phyloP scores from a whole-genome alignment of 2,797 vertebrate species.

The Carcharodon carcharias region DNA sequence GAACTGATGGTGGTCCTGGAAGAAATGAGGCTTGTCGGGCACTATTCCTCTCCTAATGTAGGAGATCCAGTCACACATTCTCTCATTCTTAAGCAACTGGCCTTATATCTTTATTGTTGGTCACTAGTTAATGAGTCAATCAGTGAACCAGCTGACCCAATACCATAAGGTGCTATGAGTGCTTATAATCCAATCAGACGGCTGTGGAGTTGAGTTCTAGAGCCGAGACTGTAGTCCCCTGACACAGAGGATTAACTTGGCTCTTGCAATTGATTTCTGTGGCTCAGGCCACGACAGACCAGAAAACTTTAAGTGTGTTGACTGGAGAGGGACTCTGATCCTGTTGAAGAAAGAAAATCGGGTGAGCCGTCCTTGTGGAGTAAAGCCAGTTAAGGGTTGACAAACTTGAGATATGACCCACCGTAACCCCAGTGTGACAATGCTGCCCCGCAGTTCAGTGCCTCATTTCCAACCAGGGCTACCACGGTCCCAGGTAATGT shows the following conservation, averaged over 20 bases:
- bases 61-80: neutral
- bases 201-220: neutral
- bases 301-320: neutral
- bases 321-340: neutral
- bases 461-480: slow-evolving; percentile 40
- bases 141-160: neutral
- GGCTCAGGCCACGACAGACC: neutral
- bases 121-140: neutral
- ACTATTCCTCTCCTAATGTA: neutral
- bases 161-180: neutral
- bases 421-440: neutral
- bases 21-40: neutral
- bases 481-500: slow-evolving; percentile 41
- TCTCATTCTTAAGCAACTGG: neutral
- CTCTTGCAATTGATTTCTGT: too few species aligned
- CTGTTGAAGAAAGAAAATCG: neutral
- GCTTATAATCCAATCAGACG: neutral
- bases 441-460: slow-evolving; percentile 16
- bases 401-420: neutral
- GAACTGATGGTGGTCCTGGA: neutral
- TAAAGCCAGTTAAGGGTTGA: neutral
- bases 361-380: neutral
- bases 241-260: neutral
- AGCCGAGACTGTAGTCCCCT: neutral
- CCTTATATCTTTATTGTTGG: neutral